phyloP scores from a whole-genome alignment of 2,888 invertebrate genomes.

The Phymatocera aterrima region DNA sequence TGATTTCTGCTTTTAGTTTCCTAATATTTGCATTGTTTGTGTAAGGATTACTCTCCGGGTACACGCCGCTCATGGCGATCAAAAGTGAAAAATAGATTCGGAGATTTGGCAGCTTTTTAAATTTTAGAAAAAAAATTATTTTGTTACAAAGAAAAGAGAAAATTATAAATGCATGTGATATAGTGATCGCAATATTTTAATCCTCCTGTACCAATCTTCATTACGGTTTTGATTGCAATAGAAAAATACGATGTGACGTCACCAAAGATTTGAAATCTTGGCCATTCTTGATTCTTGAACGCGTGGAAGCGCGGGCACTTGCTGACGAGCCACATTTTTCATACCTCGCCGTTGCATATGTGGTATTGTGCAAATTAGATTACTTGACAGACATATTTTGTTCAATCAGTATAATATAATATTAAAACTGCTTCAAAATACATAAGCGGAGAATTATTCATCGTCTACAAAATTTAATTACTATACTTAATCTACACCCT shows the following conservation, averaged over 20 bases:
- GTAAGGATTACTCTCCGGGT: no score
- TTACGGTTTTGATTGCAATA: not conserved
- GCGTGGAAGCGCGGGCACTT: not conserved
- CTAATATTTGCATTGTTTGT: no score
- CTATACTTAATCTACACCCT: no score
- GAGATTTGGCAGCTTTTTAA: no score
- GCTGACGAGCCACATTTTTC: slow-evolving; percentile 31
- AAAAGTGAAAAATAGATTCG: no score
- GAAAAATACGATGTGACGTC: not conserved
- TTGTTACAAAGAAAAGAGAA: no score
- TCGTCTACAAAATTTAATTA: not conserved
- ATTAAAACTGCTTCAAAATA: not conserved
- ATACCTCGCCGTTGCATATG: not conserved
- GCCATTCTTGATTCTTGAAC: not conserved
- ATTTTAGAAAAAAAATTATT: no score
- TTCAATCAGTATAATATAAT: not conserved
- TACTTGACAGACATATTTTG: not conserved
- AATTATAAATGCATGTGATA: no score
- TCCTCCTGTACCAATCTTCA: not conserved
- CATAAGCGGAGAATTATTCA: not conserved
- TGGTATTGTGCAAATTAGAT: not conserved
- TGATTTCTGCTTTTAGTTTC: no score
- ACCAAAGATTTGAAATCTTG: not conserved
- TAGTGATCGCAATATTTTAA: not conserved
- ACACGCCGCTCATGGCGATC: no score